Evolutionary conservation across 2,113 vertebrate species (phyloP), one percentile per base, ranked within the genome.

Genomic region (Theristicus caerulescens): DNA sequence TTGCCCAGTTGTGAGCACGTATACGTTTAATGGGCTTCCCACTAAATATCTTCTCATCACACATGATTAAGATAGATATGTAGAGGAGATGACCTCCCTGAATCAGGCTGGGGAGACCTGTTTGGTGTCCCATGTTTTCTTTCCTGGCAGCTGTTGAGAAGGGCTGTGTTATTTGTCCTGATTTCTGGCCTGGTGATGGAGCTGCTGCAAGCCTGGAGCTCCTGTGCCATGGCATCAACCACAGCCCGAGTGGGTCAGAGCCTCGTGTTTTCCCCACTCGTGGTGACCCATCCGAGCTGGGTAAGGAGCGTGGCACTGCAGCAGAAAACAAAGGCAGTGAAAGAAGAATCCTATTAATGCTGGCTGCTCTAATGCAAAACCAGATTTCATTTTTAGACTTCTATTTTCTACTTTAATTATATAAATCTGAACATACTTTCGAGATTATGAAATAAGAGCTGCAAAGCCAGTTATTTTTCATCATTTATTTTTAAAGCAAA

Each of bases 401-500:
- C 95, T 96, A 80, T 96, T 95, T 97, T 96, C 88, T 92, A 44
- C 90, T 93, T 96, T 95, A 97, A 97, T 94, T 96, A 94, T 38
- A 96, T 94, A 93, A 97, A 96, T 94, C 90, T 80, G 91, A 96
- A 72, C 94, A 94, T 96, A 89, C 83, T 97, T 96, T 94, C 0
- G 11, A 94, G 93, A 92, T 95, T 94, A 95, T 95, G 96, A 96
- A 96, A 96, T 94, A 82, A 71, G 91, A 94, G 70, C 70, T 13
- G 36, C 69, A 81, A 65, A 96, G 95, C 95, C 94, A 96, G 96
- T 94, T 96, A 96, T 96, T 96, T 92, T 96, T 97, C 92, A 95
- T 95, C 93, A 88, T 97, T 96, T 96, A 97, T 96, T 97, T 97
- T 97, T 97, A 96, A 97, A 97, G 93, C 94, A 93, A 93, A 97